A percentile compares a stretch with the other conserved stretches of the same genome.
Conservation (phyloP, 2,888 invertebrate genomes). For the Parthenolecanium corni region DNA sequence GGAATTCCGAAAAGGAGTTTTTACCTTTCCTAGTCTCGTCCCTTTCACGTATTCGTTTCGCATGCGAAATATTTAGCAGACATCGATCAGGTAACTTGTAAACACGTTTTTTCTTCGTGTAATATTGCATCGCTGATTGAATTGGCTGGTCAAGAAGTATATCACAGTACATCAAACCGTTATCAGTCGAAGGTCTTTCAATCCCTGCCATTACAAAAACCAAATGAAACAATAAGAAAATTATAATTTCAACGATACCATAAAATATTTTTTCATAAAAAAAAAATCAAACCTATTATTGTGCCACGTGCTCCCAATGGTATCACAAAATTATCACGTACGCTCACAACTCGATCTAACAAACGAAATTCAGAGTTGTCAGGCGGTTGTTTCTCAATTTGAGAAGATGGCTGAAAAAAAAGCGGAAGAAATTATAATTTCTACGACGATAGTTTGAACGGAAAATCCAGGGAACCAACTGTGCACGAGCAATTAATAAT, state of each 20-base stretch:
- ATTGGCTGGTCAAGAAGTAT: conserved; percentile 12
- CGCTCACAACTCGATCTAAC: conserved; percentile 75
- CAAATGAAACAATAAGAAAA: too few relatives aligned
- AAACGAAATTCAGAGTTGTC: conserved; percentile 57
- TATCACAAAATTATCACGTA: conserved; percentile 59
- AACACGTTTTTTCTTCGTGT: conserved; percentile 12
- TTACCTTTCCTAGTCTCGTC: conserved; percentile 11
- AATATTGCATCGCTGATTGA: conserved; percentile 2
- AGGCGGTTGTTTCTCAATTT: conserved; percentile 48
- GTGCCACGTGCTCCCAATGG: conserved; percentile 77
- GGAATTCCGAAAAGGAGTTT: too few relatives aligned
- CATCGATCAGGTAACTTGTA: conserved; percentile 16
- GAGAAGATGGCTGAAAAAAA: conserved; percentile 42
- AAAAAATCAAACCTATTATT: conserved; percentile 49
- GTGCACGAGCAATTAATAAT: too few relatives aligned
- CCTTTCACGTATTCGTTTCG: not conserved
- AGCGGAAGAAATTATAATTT: too few relatives aligned
- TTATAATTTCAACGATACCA: too few relatives aligned
- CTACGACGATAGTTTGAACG: too few relatives aligned
- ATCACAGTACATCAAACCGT: conserved; percentile 5
- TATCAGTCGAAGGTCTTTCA: not conserved
- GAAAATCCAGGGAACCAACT: too few relatives aligned
- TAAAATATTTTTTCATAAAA: too few relatives aligned
- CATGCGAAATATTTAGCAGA: conserved; percentile 9
- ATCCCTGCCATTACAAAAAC: too few relatives aligned